Evolutionary conservation across 2,797 vertebrate species (phyloP).

Genomic region (Trachops cirrhosus): DNA sequence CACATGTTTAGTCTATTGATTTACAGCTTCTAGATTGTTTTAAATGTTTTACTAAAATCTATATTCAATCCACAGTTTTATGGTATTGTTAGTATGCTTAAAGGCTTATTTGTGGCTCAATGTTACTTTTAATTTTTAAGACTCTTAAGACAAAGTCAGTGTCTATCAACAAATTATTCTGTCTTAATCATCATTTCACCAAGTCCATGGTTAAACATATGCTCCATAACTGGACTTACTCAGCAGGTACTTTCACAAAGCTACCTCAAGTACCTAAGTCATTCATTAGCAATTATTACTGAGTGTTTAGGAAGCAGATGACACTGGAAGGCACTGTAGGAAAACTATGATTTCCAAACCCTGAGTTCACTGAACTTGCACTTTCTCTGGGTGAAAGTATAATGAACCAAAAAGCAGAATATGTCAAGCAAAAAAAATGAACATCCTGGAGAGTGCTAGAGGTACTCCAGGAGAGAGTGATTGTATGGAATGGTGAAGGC

Average conservation of each 20-base stretch:
- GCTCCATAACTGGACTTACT: neutral
- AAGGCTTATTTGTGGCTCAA: neutral
- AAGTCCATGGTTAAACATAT: neutral
- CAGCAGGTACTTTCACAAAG: neutral
- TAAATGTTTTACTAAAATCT: neutral
- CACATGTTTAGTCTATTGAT: neutral
- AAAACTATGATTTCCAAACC: neutral
- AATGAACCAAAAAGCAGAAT: neutral
- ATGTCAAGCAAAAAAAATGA: constrained; percentile 11
- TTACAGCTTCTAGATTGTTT: neutral
- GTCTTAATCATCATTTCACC: neutral
- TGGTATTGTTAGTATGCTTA: neutral
- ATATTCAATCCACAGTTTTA: neutral
- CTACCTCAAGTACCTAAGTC: neutral
- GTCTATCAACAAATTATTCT: neutral
- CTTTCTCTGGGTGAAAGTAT: neutral
- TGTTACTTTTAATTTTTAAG: neutral
- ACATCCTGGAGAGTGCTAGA: neutral
- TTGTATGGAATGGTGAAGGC: neutral
- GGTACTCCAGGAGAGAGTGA: neutral
- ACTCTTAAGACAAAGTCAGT: neutral
- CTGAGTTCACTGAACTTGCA: neutral
- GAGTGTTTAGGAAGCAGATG: neutral
- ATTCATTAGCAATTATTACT: neutral
- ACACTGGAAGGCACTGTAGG: neutral